Evolutionary conservation across 2,113 vertebrate genomes (phyloP).

Genomic region (Rhodinocichla rosea): DNA sequence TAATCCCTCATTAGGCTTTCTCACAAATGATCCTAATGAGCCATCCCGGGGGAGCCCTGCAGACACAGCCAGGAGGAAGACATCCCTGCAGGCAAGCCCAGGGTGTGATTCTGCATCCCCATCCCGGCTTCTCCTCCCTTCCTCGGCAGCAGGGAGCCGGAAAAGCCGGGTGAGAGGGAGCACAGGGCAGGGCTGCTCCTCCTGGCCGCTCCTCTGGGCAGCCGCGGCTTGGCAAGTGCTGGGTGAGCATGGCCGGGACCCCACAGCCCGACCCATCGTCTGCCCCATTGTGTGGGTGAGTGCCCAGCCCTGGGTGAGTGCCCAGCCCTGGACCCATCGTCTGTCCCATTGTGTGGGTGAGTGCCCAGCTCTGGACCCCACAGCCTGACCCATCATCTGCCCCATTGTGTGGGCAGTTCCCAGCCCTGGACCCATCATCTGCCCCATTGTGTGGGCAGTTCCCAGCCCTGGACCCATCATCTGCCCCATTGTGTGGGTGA

Average conservation of each 20-base stretch:
- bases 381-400: no score
- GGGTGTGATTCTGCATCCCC: not conserved
- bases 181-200: fast-evolving
- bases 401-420: no score
- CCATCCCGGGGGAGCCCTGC: not conserved
- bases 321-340: not conserved
- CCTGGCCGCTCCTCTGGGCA: fast-evolving
- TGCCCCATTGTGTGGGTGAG: no score
- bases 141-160: fast-evolving
- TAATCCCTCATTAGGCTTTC: not conserved
- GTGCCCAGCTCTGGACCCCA: not conserved
- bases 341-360: slow-evolving; percentile 37
- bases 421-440: no score
- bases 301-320: no score
- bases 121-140: not conserved
- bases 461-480: not conserved
- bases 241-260: fast-evolving
- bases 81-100: not conserved
- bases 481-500: no score
- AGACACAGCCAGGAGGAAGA: not conserved
- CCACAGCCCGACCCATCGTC: not conserved
- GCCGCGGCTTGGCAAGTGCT: not conserved
- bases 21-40: not conserved
- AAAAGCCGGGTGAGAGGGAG: not conserved
- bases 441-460: slow-evolving; percentile 42